Conservation (phyloP, 2,797 vertebrate species). For the Melanotaenia parkinsoni region DNA sequence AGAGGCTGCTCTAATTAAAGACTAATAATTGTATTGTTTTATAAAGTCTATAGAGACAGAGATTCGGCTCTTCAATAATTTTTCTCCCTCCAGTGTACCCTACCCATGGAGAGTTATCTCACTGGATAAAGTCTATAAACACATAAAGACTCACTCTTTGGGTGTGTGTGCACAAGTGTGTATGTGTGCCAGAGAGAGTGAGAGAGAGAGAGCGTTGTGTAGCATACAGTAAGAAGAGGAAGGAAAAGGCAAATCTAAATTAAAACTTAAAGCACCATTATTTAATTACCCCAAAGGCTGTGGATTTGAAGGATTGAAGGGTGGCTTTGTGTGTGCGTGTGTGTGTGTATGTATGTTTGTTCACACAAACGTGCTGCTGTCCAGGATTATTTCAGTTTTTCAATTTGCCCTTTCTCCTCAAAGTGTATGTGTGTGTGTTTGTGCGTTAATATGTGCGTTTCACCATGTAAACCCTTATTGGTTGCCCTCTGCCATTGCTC, state of each 20-base stretch:
- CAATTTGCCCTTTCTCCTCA: conserved; percentile 87
- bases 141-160: conserved; percentile 28
- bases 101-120: conserved; percentile 69
- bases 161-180: conserved; percentile 22
- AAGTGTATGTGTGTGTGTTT: neutral
- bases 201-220: conserved; percentile 50
- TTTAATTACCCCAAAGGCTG: conserved; percentile 99
- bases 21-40: conserved; percentile 85
- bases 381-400: conserved; percentile 97
- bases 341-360: conserved; percentile 37
- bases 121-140: conserved; percentile 60
- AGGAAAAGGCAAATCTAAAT: conserved; percentile 88
- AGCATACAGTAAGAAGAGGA: conserved; percentile 80
- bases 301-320: conserved; percentile 84
- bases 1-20: conserved; percentile 80
- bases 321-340: conserved; percentile 32
- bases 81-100: conserved; percentile 56
- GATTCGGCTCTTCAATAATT: conserved; percentile 79
- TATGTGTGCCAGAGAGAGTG: conserved; percentile 12
- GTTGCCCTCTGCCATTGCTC: conserved; percentile 85
- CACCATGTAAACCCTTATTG: conserved; percentile 83
- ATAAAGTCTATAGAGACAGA: conserved; percentile 76
- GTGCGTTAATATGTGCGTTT: conserved; percentile 38
- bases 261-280: conserved; percentile 99
- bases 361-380: conserved; percentile 78